Conservation (phyloP, 2,113 vertebrate species). For the Oncorhynchus tshawytscha region DNA sequence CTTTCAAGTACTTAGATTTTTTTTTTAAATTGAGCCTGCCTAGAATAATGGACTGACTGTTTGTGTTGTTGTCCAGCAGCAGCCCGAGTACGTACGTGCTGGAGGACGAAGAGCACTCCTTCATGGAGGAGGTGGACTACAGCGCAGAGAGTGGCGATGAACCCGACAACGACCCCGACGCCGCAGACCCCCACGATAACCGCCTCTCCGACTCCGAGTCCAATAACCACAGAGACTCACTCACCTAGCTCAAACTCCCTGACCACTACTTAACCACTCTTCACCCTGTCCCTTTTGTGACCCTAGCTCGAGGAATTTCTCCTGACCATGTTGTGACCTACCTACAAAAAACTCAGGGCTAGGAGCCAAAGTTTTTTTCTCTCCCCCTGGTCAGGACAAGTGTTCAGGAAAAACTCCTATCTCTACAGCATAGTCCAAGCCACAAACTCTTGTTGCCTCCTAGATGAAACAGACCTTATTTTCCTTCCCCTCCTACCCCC, state of each 20-base stretch:
- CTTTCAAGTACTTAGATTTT: too few relatives aligned
- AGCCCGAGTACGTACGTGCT: slow-evolving; percentile 90
- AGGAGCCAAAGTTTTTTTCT: too few relatives aligned
- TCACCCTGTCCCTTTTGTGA: not conserved
- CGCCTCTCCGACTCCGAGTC: slow-evolving; percentile 81
- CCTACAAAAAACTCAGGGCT: too few relatives aligned
- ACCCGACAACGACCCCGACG: slow-evolving; percentile 58
- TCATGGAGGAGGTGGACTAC: slow-evolving; percentile 97
- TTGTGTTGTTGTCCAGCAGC: slow-evolving; percentile 36
- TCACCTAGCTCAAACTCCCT: slow-evolving; percentile 55
- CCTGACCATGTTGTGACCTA: not conserved
- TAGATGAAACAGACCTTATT: slow-evolving; percentile 32
- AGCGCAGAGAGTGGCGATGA: slow-evolving; percentile 97
- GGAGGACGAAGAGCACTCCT: slow-evolving; percentile 95
- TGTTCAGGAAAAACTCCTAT: too few relatives aligned
- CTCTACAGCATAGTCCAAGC: too few relatives aligned
- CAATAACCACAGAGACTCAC: slow-evolving; percentile 69
- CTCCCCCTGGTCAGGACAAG: too few relatives aligned
- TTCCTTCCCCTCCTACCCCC: not conserved
- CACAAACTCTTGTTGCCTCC: not conserved
- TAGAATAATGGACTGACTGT: not conserved
- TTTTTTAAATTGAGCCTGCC: too few relatives aligned
- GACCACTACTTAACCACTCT: not conserved
- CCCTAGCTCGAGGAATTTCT: not conserved
- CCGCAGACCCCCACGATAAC: slow-evolving; percentile 64